A percentile compares a stretch with the other conserved stretches of the same genome.
These are phyloP conservation scores for Macrosteles quadrilineatus DNA, from an alignment of 1,140 invertebrate genomes.

Conservation along the genomic window DNA sequence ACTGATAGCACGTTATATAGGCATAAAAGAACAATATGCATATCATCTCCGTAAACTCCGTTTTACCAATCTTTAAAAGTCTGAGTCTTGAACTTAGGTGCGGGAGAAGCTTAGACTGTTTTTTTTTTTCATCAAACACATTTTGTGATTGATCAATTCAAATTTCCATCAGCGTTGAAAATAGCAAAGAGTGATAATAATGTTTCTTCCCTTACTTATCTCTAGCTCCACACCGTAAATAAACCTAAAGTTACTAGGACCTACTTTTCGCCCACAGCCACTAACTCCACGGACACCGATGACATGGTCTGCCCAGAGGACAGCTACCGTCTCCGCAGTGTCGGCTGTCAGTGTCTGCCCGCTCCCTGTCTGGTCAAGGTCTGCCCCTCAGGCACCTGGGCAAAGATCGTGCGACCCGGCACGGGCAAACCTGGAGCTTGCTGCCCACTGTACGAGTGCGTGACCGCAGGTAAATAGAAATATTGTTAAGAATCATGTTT, in stretches of 20 bases:
- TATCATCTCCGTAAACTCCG: too few species aligned
- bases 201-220: background rate
- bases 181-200: background rate
- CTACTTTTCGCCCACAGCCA: constrained; percentile 34
- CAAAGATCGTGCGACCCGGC: constrained; percentile 36
- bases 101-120: background rate
- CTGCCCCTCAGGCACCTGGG: constrained; percentile 39
- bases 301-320: constrained; percentile 43
- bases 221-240: background rate
- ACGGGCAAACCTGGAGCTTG: constrained; percentile 46
- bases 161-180: background rate
- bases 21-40: too few species aligned
- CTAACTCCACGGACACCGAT: constrained; percentile 43
- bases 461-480: constrained; percentile 18
- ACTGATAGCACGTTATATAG: too few species aligned
- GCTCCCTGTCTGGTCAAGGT: constrained; percentile 36
- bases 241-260: background rate
- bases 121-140: background rate
- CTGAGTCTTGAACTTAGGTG: background rate
- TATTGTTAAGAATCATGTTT: too few species aligned
- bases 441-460: constrained; percentile 46
- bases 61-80: too few species aligned
- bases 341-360: constrained; percentile 45
- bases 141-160: background rate
- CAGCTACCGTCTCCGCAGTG: constrained; percentile 43